These are phyloP conservation scores for Tiphia femorata DNA, from an alignment of 2,888 invertebrate species.

Conservation along the genomic window DNA sequence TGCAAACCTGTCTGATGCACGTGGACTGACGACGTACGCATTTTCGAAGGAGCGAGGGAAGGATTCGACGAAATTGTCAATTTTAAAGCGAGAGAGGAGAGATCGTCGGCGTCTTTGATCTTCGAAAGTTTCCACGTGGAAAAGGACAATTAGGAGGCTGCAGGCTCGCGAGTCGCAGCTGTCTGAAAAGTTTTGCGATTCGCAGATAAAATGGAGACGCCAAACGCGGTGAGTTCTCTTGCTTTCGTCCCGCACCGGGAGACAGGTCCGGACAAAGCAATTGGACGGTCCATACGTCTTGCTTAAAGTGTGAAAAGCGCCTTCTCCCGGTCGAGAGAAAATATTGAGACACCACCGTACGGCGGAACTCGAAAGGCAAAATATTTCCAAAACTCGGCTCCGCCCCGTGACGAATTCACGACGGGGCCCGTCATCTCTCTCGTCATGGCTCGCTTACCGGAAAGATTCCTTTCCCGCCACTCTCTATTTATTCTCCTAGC, in stretches of 20 bases:
- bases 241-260: background rate
- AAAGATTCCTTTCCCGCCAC: background rate
- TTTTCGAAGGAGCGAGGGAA: too few species aligned
- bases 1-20: too few species aligned
- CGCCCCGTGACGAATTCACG: conserved; percentile 55
- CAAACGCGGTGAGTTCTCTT: conserved; percentile 9
- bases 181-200: background rate
- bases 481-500: background rate
- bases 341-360: conserved; percentile 59
- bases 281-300: conserved; percentile 42
- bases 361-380: conserved; percentile 42
- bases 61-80: too few species aligned
- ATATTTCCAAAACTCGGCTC: conserved; percentile 63
- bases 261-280: conserved; percentile 12
- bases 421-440: conserved; percentile 28
- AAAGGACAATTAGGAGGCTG: background rate
- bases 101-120: background rate
- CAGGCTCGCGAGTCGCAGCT: background rate
- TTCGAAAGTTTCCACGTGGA: background rate
- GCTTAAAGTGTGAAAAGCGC: conserved; percentile 54
- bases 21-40: too few species aligned
- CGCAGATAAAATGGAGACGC: conserved; percentile 36
- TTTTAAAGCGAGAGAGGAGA: too few species aligned
- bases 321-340: conserved; percentile 34
- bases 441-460: too few species aligned